Evolutionary conservation across 2,113 vertebrate genomes (phyloP), one percentile per base, ranked within the genome.

Genomic region (Otolemur garnettii): DNA sequence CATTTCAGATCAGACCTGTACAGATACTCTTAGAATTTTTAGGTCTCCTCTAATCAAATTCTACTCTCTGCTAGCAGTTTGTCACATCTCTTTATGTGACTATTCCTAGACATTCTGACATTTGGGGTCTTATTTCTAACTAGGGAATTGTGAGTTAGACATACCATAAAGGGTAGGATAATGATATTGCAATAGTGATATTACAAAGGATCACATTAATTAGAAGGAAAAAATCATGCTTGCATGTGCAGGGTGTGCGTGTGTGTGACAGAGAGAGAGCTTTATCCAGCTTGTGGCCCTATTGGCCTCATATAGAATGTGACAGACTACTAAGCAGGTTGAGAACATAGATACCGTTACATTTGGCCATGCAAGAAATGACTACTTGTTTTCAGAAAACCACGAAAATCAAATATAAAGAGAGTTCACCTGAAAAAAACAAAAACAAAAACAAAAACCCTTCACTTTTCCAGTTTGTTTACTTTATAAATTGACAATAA

Each of bases 401-500:
- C 19, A 78, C 55, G 75, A 0, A 82, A 94, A 21, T 83, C 57
- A 86, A 24, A 81, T 92, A 38, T 60, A 87, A 96, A 74, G 13
- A 57, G 69, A 83, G 10, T 55, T 87, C 42, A 82, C 74, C 42
- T 30, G 35, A n/a, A 94, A 74, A 92, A 93, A 87, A 35, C 86
- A 74, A 93, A 87, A 35, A 90, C 68, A 33, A 94, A 74, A 92
- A 93, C 82, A 35, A 90, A 74, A 86, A 72, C 28, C 3, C 57
- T 59, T n/a, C 22, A 22, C 22, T 91, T 88, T 60, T 33, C 30
- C 55, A 71, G 9, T 93, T 96, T 89, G 68, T 95, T 96, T 82
- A 93, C 81, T 88, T 96, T 57, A 60, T 85, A 93, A 95, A 55
- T 81, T 69, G 33, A 71, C 59, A 92, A 80, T 24, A 89, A 92